These are phyloP conservation scores for Clarias fuscus DNA, from an alignment of 2,797 vertebrate genomes.

Conservation along the genomic window DNA sequence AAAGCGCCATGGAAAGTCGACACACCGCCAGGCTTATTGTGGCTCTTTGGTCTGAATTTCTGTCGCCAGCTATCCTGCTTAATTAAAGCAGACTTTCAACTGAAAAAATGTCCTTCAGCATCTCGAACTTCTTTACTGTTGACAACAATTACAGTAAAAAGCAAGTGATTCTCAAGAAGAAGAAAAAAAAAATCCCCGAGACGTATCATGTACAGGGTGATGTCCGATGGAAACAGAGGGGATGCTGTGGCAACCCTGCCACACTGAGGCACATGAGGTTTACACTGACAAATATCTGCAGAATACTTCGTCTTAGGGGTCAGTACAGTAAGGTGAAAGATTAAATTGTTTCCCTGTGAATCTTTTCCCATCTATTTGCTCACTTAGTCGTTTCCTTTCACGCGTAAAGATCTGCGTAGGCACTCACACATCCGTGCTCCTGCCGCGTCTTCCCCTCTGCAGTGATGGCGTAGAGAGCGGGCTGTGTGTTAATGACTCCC, in stretches of 20 bases:
- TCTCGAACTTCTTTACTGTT: background rate
- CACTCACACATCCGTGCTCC: conserved; percentile 26
- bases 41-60: conserved; percentile 42
- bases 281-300: background rate
- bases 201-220: background rate
- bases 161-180: background rate
- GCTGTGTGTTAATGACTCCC: conserved; percentile 53
- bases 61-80: conserved; percentile 11
- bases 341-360: background rate
- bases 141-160: background rate
- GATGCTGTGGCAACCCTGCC: background rate
- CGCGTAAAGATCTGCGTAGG: background rate
- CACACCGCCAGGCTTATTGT: conserved; percentile 32
- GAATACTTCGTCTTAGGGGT: conserved; percentile 1
- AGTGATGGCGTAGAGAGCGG: conserved; percentile 39
- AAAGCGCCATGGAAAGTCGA: conserved; percentile 40
- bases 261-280: background rate
- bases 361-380: conserved; percentile 25
- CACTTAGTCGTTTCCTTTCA: background rate
- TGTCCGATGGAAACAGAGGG: background rate
- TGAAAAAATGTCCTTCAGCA: background rate
- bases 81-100: conserved; percentile 15
- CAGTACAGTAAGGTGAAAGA: background rate
- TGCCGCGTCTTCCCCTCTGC: background rate
- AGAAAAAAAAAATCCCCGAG: background rate